These are phyloP conservation scores for Laupala kohalensis DNA, from an alignment of 1,140 invertebrate genomes.

Conservation along the genomic window DNA sequence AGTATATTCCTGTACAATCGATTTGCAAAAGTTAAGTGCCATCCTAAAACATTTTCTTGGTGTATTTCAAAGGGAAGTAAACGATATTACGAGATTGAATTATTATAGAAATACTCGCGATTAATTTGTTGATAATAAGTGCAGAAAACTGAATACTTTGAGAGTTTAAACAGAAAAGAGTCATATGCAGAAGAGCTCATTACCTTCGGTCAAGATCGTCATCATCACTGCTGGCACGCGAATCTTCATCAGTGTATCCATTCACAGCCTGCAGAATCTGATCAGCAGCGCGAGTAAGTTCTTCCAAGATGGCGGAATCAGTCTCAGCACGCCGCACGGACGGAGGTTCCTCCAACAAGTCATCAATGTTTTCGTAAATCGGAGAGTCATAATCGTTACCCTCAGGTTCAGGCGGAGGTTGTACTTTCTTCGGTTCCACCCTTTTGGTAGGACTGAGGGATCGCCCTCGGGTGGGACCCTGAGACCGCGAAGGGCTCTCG, in stretches of 20 bases:
- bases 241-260: slow-evolving; percentile 35
- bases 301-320: slow-evolving; percentile 30
- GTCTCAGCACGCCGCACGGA: background rate
- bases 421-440: background rate
- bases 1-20: too few relatives aligned
- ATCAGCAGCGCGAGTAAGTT: slow-evolving; percentile 36
- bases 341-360: background rate
- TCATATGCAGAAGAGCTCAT: too few relatives aligned
- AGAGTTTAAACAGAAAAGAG: too few relatives aligned
- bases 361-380: background rate
- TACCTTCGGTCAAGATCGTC: slow-evolving; percentile 14
- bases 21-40: too few relatives aligned
- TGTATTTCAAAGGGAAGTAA: too few relatives aligned
- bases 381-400: background rate
- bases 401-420: too few relatives aligned
- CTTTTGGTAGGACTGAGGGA: background rate
- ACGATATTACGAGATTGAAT: too few relatives aligned
- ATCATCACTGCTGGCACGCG: slow-evolving; percentile 21
- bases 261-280: slow-evolving; percentile 35
- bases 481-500: background rate
- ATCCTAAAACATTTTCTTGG: too few relatives aligned
- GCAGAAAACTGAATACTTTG: too few relatives aligned
- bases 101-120: too few relatives aligned
- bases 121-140: too few relatives aligned
- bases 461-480: background rate